Percentiles rank a stretch among this genome's conserved stretches.
Evolutionary conservation across 2,113 vertebrate genomes (phyloP).

Genomic region (Lepus timidus): DNA sequence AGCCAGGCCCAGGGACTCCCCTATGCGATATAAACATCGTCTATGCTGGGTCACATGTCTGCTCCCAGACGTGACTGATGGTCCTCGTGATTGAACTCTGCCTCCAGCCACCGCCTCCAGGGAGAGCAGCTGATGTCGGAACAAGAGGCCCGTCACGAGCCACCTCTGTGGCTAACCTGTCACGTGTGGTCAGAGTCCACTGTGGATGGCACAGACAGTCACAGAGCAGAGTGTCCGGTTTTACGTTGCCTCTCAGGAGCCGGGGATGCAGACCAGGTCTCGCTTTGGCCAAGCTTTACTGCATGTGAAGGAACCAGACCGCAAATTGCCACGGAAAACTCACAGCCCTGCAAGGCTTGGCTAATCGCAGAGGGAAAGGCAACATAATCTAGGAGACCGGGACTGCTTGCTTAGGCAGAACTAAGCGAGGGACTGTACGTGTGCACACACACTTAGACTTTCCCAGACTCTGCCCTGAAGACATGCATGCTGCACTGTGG

Average conservation of each 20-base stretch:
- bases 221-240: not conserved
- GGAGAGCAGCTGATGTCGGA: not conserved
- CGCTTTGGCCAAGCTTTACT: not conserved
- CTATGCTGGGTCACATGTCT: no score
- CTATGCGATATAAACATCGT: no score
- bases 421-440: not conserved
- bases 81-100: not conserved
- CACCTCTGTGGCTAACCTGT: not conserved
- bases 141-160: not conserved
- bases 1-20: no score
- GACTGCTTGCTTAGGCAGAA: not conserved
- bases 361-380: not conserved
- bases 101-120: not conserved
- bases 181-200: not conserved
- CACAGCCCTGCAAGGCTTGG: not conserved
- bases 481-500: not conserved
- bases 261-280: not conserved
- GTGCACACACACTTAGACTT: not conserved
- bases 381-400: not conserved
- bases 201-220: not conserved
- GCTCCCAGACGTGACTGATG: no score
- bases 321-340: not conserved
- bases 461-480: not conserved
- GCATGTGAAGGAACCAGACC: not conserved
- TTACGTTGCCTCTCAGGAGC: not conserved